These are phyloP conservation scores for Oreonectes daqikongensis DNA, from an alignment of 2,797 vertebrate species.

Conservation along the genomic window DNA sequence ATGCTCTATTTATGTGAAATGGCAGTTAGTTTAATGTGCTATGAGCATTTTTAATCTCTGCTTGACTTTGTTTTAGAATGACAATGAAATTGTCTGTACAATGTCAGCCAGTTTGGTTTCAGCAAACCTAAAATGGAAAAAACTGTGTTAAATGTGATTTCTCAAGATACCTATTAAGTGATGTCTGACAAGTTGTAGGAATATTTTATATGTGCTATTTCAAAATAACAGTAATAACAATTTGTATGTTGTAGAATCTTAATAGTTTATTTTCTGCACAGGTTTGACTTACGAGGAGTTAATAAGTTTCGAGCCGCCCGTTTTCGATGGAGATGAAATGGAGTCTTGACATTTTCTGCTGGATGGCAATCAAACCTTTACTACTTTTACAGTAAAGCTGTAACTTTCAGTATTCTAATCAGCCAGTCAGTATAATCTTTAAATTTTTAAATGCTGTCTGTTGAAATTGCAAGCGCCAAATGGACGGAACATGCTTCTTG, in stretches of 20 bases:
- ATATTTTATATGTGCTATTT: too few relatives aligned
- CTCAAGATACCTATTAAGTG: too few relatives aligned
- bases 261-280: constrained; percentile 60
- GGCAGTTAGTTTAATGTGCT: not conserved
- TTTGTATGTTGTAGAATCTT: not conserved
- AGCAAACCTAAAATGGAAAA: too few relatives aligned
- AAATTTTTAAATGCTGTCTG: constrained; percentile 38
- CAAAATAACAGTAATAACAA: too few relatives aligned
- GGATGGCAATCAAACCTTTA: constrained; percentile 35
- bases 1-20: not conserved
- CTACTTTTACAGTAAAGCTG: constrained; percentile 40
- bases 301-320: constrained; percentile 87
- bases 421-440: constrained; percentile 66
- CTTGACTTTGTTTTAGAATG: too few relatives aligned
- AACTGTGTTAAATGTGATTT: too few relatives aligned
- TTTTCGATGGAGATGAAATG: constrained; percentile 92
- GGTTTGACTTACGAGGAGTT: constrained; percentile 93
- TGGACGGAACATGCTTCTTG: constrained; percentile 43
- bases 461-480: constrained; percentile 51
- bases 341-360: constrained; percentile 78
- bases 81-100: too few relatives aligned
- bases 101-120: too few relatives aligned
- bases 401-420: constrained; percentile 42
- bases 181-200: too few relatives aligned
- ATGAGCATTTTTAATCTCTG: too few relatives aligned